These are phyloP conservation scores for Metopia argyrocephala DNA, from an alignment of 2,888 invertebrate genomes.

Conservation along the genomic window DNA sequence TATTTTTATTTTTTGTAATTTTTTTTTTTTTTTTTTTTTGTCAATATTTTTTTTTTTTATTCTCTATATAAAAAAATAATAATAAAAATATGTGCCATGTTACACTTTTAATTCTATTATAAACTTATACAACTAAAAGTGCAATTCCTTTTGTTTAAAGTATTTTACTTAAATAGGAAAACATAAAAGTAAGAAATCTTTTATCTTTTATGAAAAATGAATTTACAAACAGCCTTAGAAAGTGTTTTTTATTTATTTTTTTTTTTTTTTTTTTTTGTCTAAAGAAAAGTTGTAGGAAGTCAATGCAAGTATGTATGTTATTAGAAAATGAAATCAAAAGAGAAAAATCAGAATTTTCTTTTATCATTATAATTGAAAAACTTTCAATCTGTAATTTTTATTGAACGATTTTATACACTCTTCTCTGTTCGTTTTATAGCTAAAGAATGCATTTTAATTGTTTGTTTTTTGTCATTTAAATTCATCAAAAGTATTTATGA, in stretches of 20 bases:
- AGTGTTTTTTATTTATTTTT: no score
- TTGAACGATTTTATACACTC: no score
- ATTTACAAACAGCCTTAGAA: slow-evolving; percentile 41
- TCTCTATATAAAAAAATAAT: slow-evolving; percentile 18
- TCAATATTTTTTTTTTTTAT: slow-evolving; percentile 13
- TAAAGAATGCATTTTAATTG: no score
- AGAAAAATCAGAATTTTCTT: background rate
- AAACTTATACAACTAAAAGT: slow-evolving; percentile 40
- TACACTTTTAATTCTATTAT: slow-evolving; percentile 42
- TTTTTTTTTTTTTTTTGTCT: no score
- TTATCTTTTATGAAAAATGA: slow-evolving; percentile 7
- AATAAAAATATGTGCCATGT: slow-evolving; percentile 59
- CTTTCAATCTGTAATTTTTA: no score
- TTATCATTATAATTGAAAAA: no score
- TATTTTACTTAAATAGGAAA: background rate
- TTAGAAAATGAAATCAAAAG: background rate
- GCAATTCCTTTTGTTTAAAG: slow-evolving; percentile 29
- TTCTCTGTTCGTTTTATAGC: no score
- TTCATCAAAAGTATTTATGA: no score
- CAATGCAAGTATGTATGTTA: background rate
- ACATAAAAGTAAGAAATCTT: background rate
- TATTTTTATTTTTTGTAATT: slow-evolving; percentile 25
- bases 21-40: background rate
- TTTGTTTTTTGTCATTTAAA: no score
- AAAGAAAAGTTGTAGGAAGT: background rate